These are phyloP conservation scores for Drosophila busckii DNA, from an alignment of 1,140 invertebrate genomes.

Conservation along the genomic window DNA sequence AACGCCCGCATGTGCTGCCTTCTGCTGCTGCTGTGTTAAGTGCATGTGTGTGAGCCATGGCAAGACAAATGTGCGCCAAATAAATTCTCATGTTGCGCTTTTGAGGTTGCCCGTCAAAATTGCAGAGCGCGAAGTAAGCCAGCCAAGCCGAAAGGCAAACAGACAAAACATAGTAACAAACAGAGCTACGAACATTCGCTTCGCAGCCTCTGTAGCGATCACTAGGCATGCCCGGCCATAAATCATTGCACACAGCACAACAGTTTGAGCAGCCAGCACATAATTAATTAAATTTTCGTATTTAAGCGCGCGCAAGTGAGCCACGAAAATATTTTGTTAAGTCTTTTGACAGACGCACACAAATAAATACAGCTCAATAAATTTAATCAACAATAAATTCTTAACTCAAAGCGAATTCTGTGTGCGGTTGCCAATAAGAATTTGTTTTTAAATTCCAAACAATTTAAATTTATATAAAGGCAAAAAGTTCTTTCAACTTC, in stretches of 20 bases:
- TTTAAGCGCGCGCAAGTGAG: slow-evolving; percentile 34
- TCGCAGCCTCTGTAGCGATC: not conserved
- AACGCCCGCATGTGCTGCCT: slow-evolving; percentile 42
- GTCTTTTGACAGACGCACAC: slow-evolving; percentile 67
- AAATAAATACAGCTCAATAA: slow-evolving; percentile 66
- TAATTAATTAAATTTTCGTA: slow-evolving; percentile 74
- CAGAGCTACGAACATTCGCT: not conserved
- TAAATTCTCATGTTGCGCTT: slow-evolving; percentile 75
- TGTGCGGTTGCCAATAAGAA: not conserved
- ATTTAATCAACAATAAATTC: slow-evolving; percentile 34
- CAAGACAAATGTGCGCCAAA: slow-evolving; percentile 71
- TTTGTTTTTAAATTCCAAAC: too few species aligned
- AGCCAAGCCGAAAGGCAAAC: slow-evolving; percentile 2
- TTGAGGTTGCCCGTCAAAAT: slow-evolving; percentile 63
- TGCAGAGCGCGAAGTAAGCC: slow-evolving; percentile 43
- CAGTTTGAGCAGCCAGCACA: slow-evolving; percentile 25
- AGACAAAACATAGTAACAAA: slow-evolving; percentile 20
- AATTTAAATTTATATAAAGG: too few species aligned
- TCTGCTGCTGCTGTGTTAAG: slow-evolving; percentile 2
- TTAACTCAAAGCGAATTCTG: not conserved
- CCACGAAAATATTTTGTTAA: slow-evolving; percentile 47
- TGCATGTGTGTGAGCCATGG: slow-evolving; percentile 35
- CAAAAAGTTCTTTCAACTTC: too few species aligned
- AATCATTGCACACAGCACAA: slow-evolving; percentile 57
- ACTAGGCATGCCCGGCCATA: slow-evolving; percentile 31